Base-by-base conservation (phyloP, 2,113 vertebrate species). In the Pedionomus torquatus region DNA sequence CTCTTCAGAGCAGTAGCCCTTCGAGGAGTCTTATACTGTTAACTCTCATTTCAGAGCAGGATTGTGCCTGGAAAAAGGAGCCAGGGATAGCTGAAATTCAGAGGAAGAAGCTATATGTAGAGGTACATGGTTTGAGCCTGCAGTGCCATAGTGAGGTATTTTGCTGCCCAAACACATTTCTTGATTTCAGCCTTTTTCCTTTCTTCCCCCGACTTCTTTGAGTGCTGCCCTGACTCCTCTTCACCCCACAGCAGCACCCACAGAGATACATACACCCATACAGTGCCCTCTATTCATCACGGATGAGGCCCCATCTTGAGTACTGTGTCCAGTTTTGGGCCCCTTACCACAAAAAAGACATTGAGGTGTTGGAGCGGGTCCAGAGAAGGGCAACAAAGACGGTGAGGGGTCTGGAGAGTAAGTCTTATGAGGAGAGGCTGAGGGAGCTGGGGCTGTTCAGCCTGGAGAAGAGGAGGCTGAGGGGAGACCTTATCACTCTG, bases 1-100 rank as follows among this genome's bases (percentile, higher is more conserved):
- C 66, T 95, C 17, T 83, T 93, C 70, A 94, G 54, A 79, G 17
- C 48, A 52, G 25, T 66, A 86, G 51, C 26, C 13, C 17, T 93
- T 78, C 2, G 8, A 82, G 26, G 33, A 58, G 20, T 43, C 18
- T 61, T 72, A 20, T 4, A 5, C 19, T 83, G 24, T 84, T 90
- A 88, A 17, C 25, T 90, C 17, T 87, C 19, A 6, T 83, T 91
- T 75, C 61, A 60, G 69, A 80, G 61, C 24, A 55, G 37, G 39
- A n/a, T 43, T 77, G 31, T 80, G 37, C 20, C 46, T 93, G 46
- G 39, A n/a, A 91, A 68, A 85, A 68, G 8, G 81, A 94, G 20
- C 19, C 39, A 58, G 37, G n/a, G 83, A 69, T 51, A 51, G 8
- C 69, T 87, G 77, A 87, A 82, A 63, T 79, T 37, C 48, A 87